A percentile compares a stretch with the other conserved stretches of the same genome.
Conservation (phyloP, 2,113 vertebrate species). For the Phalacrocorax carbo region DNA sequence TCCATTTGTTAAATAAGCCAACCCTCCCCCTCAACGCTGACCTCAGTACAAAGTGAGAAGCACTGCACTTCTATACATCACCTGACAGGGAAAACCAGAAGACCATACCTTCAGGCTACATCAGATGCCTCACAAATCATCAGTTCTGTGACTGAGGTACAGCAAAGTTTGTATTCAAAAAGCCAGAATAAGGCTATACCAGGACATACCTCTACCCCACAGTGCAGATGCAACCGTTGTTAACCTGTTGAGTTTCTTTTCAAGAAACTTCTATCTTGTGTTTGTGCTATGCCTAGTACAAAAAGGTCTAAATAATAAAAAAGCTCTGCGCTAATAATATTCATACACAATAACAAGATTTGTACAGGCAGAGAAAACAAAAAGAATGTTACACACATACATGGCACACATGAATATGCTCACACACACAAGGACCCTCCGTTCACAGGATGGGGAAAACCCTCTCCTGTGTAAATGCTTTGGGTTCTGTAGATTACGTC, state of each 20-base stretch:
- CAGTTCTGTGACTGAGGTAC: accelerated
- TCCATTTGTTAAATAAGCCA: neutral
- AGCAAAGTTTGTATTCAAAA: neutral
- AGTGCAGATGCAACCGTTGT: neutral
- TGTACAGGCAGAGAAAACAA: neutral
- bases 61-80: neutral
- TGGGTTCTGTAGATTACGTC: neutral
- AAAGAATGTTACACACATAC: neutral
- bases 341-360: neutral
- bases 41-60: neutral
- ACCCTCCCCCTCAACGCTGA: neutral
- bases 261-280: neutral
- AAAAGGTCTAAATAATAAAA: neutral
- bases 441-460: neutral
- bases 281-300: neutral
- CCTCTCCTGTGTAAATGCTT: neutral
- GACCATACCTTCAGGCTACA: neutral
- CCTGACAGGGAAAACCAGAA: neutral
- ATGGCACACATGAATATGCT: neutral
- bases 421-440: neutral
- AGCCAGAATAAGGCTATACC: neutral
- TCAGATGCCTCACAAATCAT: neutral
- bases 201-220: neutral
- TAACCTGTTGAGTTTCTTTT: neutral
- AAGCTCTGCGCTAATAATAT: neutral